Base-by-base conservation (phyloP, 2,888 invertebrate genomes). In the Zygaena filipendulae region DNA sequence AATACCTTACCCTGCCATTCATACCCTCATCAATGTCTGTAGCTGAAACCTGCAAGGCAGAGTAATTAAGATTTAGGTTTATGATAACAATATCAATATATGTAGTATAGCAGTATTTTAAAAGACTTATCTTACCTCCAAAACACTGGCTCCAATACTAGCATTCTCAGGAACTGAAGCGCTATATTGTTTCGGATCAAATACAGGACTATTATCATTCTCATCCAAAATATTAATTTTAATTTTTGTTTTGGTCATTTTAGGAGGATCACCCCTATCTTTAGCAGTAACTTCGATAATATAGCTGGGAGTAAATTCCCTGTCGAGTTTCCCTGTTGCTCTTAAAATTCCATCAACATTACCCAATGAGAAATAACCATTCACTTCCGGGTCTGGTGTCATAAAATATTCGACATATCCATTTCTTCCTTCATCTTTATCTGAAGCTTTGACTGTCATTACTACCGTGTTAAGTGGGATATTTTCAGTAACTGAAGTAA, bases 151-250 rank as follows among this genome's bases (percentile, higher is more conserved):
- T 4, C 96, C 97, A 43, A 95, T 92, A 42, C 91, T 91, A n/a
- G 94, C 92, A 64, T 96, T 94, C 75, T 97, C 97, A 0, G 92
- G 91, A 14, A 95, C 90, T 2, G 90, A 89, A 1, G 95, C 92
- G 36, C 92, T 92, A 58, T 95, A 95, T 57, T 93, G 92, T 51
- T 90, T 88, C 1, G 92, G 92, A 59, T 93, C 91, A 59, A 95
- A 95, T 3, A 91, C 85, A 0, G 95, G 95, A 37, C 90, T 89
- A 55, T 94, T 94, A 58, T 95, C 95, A 63, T 95, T 95, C 63
- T 92, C 92, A 59, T 95, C 95, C 26, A 92, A 72, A 36, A 95
- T 86, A 43, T 84, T 83, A 13, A 96, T 87, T 32, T 80, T 70
- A 13, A 95, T 82, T 45, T 85, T 83, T 3, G 86, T 84, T 39